Evolutionary conservation across 2,888 invertebrate species (phyloP), one percentile per base, ranked within the genome.

Genomic region (Coelinius sp.): DNA sequence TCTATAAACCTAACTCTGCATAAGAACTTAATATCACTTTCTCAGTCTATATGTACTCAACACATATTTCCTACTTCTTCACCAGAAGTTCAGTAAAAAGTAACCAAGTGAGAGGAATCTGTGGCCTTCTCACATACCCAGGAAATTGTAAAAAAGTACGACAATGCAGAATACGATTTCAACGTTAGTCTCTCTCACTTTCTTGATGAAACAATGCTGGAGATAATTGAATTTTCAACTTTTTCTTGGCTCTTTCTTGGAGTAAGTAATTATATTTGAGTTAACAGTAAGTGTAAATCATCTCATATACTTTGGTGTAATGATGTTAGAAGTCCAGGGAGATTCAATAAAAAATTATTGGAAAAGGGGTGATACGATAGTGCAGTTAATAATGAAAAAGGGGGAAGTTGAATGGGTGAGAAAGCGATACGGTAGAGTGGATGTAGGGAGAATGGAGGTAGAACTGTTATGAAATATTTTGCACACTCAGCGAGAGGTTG

Each of bases 401-500:
- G 76, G 71, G 20, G 53, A 38, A 35, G 20, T 52, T 20, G 41
- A 20, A 17, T 49, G 20, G 46, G 53, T 52, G 74, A 70, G 62
- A 70, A 71, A 49, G 63, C 59, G 67, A 77, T 78, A 79, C 77
- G 46, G 46, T 20, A 2, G 46, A 49, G 17, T 1, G 46, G 20
- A 75, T 80, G 79, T 79, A 78, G 77, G 75, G 64, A 71, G 68
- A 76, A 77, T 77, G 79, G 77, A 78, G 80, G 79, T 78, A 64
- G 35, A 52, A 52, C 35, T 31, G 20, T 74, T 79, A 77, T 81
- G 79, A 80, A 80, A 82, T 83, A 82, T 82, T 83, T 81, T 77
- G 80, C 82, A 74, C 80, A 82, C 78, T 83, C 82, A 83, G 83
- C 79, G 74, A 71, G 31, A 25, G 46, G 17, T 17, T 49, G 46